Evolutionary conservation across 2,888 invertebrate species (phyloP), one percentile per base, ranked within the genome.

Genomic region (Drosophila kuntzei): DNA sequence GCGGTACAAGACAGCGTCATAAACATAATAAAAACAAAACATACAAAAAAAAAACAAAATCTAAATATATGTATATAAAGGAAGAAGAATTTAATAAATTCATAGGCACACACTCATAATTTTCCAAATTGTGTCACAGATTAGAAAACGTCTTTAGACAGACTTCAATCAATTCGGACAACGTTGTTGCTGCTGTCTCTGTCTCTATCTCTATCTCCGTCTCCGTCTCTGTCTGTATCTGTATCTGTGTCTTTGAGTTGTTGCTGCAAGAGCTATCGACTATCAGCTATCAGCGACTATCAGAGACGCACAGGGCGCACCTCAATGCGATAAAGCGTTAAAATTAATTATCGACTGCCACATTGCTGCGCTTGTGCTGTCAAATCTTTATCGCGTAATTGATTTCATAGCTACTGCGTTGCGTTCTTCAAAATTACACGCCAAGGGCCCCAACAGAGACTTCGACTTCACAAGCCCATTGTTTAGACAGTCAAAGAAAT

Each of bases 361-460:
- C 86, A 89, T 83, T 86, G 76, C 78, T 75, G 71, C 76, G 79
- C 68, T 89, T 87, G 81, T 87, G 84, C 88, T 89, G 89, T 86
- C 85, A 86, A 89, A 86, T 89, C 89, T 85, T 85, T 86, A 86
- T 86, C 86, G 87, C 80, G 83, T 86, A 88, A 88, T 88, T 88
- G 88, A 88, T 88, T 88, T 88, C 90, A 86, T 81, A 80, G 88
- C 89, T 87, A 90, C 89, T 81, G 88, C 83, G 89, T 80, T 82
- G 80, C 83, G 80, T 82, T 73, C 76, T 70, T 74, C 86, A 55
- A 87, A 80, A 67, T 85, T 85, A 89, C 83, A 87, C 51, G 71
- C 65, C 76, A 73, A 71, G 75, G 77, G 77, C 66, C 62, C 61
- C 41, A 54, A 54, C 53, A 14, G 18, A 41, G 53, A 14, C 59